Base-by-base conservation (phyloP, 2,113 vertebrate genomes). In the Anolis sagrei region DNA sequence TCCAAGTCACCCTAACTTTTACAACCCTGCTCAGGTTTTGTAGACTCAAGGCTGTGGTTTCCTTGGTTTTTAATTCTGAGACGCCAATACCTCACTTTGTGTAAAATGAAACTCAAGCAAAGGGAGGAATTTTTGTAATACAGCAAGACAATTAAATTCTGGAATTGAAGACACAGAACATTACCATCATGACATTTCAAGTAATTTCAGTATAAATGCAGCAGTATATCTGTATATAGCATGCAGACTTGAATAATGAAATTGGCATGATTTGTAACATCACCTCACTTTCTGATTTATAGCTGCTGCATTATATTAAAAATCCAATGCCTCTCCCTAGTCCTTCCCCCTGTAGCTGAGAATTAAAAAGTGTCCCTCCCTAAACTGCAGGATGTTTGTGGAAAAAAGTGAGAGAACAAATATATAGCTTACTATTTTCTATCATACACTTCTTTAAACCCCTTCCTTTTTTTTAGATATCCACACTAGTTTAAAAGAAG, bases 391-490 rank as follows among this genome's bases (percentile, higher is more conserved):
- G 32, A 70, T 70, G n/a, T 29, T 70, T 69, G 88, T 76, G 29
- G 88, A 88, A 0, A 10, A 25, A 73, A 89, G 80, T 0, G 62
- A 88, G 29, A 36, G 23, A 77, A 80, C 81, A 0, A 32, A 62
- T 36, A 11, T 21, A 58, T 13, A 58, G 54, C 54, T 54, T 14
- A 54, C 21, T 78, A 70, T 29, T 64, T 85, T 82, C 1, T 81
- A 62, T 14, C 54, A 14, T 13, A 81, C n/a, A 13, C 19, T 81
- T 51, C 7, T 51, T 16, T 73, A 25, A n/a, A 36, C 0, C 21
- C 70, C 82, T 86, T 74, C 8, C 21, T 89, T 91, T 44, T 91
- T 44, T 73, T 21, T 18, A 62, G 44, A 66, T 8, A 79, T 58
- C 3, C 11, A 58, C 14, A 4, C 54, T 16, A 58, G 3, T 18